Conservation (phyloP, 1,140 invertebrate species). For the Bradynema listronoti region DNA sequence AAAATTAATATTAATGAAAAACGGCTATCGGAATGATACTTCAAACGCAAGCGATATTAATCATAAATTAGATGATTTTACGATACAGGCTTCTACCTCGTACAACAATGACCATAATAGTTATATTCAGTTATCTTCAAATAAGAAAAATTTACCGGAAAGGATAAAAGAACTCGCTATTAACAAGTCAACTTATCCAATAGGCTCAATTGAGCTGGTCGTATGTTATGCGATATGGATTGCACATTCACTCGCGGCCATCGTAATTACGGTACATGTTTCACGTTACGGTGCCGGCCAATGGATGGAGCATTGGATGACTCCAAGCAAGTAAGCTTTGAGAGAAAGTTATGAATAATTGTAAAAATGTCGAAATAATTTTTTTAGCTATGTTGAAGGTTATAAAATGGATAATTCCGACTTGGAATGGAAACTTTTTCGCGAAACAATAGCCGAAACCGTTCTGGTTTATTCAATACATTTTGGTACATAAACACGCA, state of each 20-base stretch:
- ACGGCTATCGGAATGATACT: too few species aligned
- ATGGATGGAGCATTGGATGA: conserved; percentile 35
- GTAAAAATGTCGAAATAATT: not conserved
- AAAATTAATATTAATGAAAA: too few species aligned
- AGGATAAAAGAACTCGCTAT: too few species aligned
- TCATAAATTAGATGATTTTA: too few species aligned
- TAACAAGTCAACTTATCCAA: conserved; percentile 16
- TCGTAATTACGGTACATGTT: conserved; percentile 25
- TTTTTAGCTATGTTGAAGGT: conserved; percentile 26
- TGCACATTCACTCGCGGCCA: conserved; percentile 32
- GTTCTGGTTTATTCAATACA: conserved; percentile 19
- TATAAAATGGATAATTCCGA: conserved; percentile 40
- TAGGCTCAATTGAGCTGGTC: conserved; percentile 12
- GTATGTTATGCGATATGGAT: conserved; percentile 35
- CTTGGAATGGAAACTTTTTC: conserved; percentile 42
- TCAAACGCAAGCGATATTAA: too few species aligned
- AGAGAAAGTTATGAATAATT: not conserved
- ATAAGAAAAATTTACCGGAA: too few species aligned
- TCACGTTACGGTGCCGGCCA: not conserved
- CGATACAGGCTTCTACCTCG: too few species aligned
- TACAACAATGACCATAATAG: too few species aligned
- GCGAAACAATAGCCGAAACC: conserved; percentile 16
- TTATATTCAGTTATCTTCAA: too few species aligned
- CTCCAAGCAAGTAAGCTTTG: conserved; percentile 34
- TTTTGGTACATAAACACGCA: conserved; percentile 27